Conservation (phyloP, 1,140 invertebrate species). For the Cydia amplana region DNA sequence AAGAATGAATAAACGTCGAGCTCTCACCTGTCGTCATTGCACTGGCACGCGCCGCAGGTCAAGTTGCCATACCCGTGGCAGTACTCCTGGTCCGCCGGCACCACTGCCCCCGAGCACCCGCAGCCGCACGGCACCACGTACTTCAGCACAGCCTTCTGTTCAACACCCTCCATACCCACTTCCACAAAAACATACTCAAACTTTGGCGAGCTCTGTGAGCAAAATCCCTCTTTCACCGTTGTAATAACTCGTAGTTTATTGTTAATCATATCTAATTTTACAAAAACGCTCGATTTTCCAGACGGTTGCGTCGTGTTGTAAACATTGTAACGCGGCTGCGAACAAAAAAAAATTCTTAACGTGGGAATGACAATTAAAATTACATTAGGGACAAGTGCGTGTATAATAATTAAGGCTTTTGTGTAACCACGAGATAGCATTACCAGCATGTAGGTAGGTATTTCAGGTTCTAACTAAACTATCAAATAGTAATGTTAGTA, state of each 20-base stretch:
- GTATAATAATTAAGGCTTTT: neutral
- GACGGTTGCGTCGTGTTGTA: constrained; percentile 54
- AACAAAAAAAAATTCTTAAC: constrained; percentile 10
- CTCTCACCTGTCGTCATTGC: constrained; percentile 77
- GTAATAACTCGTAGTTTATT: neutral
- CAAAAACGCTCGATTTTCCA: constrained; percentile 32
- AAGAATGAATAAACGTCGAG: neutral
- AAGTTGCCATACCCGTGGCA: constrained; percentile 78
- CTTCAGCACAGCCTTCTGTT: constrained; percentile 44
- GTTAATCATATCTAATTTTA: neutral
- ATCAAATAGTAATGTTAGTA: too few species aligned
- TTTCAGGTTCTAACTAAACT: too few species aligned
- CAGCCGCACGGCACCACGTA: constrained; percentile 62
- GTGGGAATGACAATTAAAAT: constrained; percentile 34
- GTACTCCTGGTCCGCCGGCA: constrained; percentile 54
- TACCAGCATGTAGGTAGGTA: too few species aligned
- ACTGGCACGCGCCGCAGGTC: constrained; percentile 86
- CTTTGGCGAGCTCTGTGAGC: constrained; percentile 39
- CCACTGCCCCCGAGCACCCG: constrained; percentile 75
- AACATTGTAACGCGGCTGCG: constrained; percentile 39
- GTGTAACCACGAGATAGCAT: neutral
- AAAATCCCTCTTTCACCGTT: constrained; percentile 44
- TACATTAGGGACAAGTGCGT: constrained; percentile 18
- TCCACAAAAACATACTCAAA: constrained; percentile 51
- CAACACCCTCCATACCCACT: constrained; percentile 43